Evolutionary conservation across 2,797 vertebrate genomes (phyloP).

Genomic region (Lagorchestes hirsutus): DNA sequence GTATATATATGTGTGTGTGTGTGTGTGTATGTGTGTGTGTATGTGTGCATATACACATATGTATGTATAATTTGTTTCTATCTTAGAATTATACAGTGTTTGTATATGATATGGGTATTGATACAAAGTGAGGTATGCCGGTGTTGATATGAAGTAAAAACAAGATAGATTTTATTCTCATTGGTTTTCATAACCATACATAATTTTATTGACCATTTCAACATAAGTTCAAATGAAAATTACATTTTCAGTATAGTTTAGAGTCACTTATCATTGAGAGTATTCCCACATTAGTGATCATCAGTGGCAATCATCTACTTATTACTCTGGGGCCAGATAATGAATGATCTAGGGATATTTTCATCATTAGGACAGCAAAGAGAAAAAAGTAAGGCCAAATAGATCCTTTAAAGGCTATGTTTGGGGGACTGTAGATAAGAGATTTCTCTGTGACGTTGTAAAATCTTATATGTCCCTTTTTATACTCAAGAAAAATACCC

Average conservation of each 20-base stretch:
- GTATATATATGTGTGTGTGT: too few species aligned
- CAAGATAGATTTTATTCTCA: not conserved
- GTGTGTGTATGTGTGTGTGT: too few species aligned
- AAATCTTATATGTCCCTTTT: not conserved
- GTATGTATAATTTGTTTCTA: too few species aligned
- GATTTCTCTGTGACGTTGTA: not conserved
- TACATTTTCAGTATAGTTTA: not conserved
- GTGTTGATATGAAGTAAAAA: too few species aligned
- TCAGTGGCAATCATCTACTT: not conserved
- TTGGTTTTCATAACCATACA: not conserved
- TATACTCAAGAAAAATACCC: not conserved
- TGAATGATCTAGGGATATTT: not conserved
- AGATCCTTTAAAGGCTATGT: not conserved
- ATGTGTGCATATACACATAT: too few species aligned
- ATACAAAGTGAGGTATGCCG: too few species aligned
- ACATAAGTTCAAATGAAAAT: not conserved
- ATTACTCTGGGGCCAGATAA: not conserved
- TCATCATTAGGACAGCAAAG: not conserved
- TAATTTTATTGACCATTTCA: not conserved
- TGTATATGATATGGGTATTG: too few species aligned
- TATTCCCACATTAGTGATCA: not conserved
- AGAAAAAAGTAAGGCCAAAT: not conserved
- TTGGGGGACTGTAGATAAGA: not conserved
- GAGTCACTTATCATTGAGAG: not conserved
- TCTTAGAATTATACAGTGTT: too few species aligned